Evolutionary conservation across 1,140 invertebrate genomes (phyloP), one percentile per base, ranked within the genome.

Genomic region (Polypedilum vanderplanki): DNA sequence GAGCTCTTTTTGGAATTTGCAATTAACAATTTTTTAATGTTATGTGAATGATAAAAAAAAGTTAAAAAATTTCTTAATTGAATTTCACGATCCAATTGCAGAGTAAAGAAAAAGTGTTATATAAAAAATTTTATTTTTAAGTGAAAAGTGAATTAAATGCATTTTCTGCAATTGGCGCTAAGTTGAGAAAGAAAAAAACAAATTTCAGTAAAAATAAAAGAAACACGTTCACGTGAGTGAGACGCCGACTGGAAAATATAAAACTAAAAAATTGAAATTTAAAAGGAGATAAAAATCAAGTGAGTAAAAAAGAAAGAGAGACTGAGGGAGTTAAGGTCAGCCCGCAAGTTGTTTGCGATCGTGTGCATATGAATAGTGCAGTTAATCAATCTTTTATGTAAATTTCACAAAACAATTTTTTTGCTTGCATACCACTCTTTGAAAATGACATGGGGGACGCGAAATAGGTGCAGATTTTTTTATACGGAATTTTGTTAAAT

Each of bases 371-470:
- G 46, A 12, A 57, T n/a, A 57, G 46, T 57, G 46, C 46, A 57
- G 46, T 57, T 57, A 57, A 57, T 57, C 46, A 57, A 57, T 57
- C 46, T 57, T 57, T 57, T 57, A 57, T 57, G 46, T n/a, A 57
- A 46, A 46, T 46, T 33, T 33, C 24, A 33, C 24, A 33, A 33
- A 33, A 33, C 1, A 33, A 33, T 33, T 33, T 33, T 33, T 33
- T 33, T 33, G 1, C 24, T 33, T 33, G 24, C 24, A 33, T 33
- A 33, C 24, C 24, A 33, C 24, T 33, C 24, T 33, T 33, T 33
- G n/a, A n/a, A n/a, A n/a, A n/a, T n/a, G 24, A 33, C 24, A 33
- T 33, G 24, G 5, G 24, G 24, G 24, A 33, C 24, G 24, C 24
- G 5, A 5, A 33, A 33, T 33, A 33, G 24, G 24, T 33, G 24